Evolutionary conservation across 2,113 vertebrate genomes (phyloP), one percentile per base, ranked within the genome.

Genomic region (Peromyscus californicus): DNA sequence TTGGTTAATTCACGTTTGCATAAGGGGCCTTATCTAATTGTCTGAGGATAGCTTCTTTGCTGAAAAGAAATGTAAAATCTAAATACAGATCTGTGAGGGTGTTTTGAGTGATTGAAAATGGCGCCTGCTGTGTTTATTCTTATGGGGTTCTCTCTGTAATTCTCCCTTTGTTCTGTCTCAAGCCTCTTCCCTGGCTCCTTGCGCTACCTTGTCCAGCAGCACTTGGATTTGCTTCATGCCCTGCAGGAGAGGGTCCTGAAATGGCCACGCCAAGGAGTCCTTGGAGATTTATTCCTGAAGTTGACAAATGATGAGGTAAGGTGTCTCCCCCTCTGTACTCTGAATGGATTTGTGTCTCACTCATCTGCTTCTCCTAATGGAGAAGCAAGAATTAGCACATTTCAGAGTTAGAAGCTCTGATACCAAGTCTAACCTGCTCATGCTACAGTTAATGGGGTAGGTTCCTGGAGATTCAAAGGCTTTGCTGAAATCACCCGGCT

Each of bases 281-380:
- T 99, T 97, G 99, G 99, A 98, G 99, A 99, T 97, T 99, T 99
- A 97, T 99, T 99, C 97, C 99, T 99, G 97, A 99, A 99, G 97
- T 97, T 99, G 97, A 99, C 99, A 84, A 99, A 99, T 83, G 99
- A 99, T 98, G 99, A 99, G 98, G 99, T 99, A 98, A 70, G 96
- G 15, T 79, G 17, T 72, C 63, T 42, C 8, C 13, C 4, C 8
- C 24, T 57, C 39, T 48, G 11, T 42, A 76, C 22, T 36, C 70
- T 90, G 88, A 33, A 19, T 70, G 26, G 12, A 33, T 93, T 33
- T 91, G 54, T 88, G 78, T 91, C 39, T 82, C 57, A 26, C 21
- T 85, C 5, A 1, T 89, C 54, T 92, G 51, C 48, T 96, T 96
- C 31, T 95, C 29, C 91, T 69, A 89, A 48, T 45, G 45, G 82